A percentile compares a stretch with the other conserved stretches of the same genome.
Conservation (phyloP, 2,113 vertebrate species). For the Eolophus roseicapilla region DNA sequence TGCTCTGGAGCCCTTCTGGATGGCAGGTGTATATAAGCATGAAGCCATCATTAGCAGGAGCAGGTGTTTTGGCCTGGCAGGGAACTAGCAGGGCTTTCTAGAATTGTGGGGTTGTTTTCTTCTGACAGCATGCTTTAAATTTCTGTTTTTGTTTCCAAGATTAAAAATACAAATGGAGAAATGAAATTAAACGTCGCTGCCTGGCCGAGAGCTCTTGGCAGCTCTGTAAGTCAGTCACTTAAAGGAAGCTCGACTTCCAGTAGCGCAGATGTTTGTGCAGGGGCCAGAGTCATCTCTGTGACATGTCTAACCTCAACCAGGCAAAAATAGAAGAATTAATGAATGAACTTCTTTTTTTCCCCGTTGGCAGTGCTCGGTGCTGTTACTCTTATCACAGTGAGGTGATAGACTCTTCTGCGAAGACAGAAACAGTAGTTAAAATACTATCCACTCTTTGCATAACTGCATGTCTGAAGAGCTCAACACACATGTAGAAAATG, state of each 20-base stretch:
- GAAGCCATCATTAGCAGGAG: slow-evolving; percentile 46
- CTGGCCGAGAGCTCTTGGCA: slow-evolving; percentile 33
- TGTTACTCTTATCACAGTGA: not conserved
- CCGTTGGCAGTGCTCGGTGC: not conserved
- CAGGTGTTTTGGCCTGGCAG: slow-evolving; percentile 54
- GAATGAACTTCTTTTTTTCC: slow-evolving; percentile 28
- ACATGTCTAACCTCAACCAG: slow-evolving; percentile 28
- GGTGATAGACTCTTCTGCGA: not conserved
- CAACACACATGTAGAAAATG: not conserved
- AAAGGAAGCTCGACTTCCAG: slow-evolving; percentile 65
- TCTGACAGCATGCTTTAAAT: slow-evolving; percentile 3
- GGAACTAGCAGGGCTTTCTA: slow-evolving; percentile 46
- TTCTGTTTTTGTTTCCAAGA: slow-evolving; percentile 55
- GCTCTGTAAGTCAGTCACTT: slow-evolving; percentile 13
- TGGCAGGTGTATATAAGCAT: slow-evolving; percentile 60
- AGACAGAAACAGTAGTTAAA: not conserved
- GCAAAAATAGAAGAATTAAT: slow-evolving; percentile 24
- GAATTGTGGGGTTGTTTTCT: slow-evolving; percentile 22
- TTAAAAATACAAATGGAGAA: slow-evolving; percentile 67
- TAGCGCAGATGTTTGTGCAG: slow-evolving; percentile 34
- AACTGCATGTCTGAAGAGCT: not conserved
- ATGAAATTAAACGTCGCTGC: slow-evolving; percentile 45
- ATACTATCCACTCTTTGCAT: not conserved
- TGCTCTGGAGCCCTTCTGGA: slow-evolving; percentile 48
- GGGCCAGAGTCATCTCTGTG: slow-evolving; percentile 14